Evolutionary conservation across 2,797 vertebrate species (phyloP), one percentile per base, ranked within the genome.

Genomic region (Labeo calbasu): DNA sequence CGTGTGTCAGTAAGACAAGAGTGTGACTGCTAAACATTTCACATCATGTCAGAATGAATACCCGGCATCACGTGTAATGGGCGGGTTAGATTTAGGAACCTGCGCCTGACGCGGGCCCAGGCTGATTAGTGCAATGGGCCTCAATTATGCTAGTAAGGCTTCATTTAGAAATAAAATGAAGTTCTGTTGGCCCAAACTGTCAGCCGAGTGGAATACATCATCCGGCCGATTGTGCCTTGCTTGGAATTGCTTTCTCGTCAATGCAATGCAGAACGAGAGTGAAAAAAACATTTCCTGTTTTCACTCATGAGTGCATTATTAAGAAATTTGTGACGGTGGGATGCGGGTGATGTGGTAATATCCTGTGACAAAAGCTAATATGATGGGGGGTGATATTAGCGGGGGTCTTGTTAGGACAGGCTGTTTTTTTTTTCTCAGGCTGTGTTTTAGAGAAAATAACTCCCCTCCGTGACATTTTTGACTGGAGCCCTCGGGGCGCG

Each of bases 401-500:
- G 59, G 66, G 79, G 59, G 59, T 82, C 85, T 86, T 86, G 85
- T 88, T 85, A 86, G 85, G 86, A 79, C 55, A 72, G 84, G 79
- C 90, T 92, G 89, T 92, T 93, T 92, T 68, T 93, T 65, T 94
- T 93, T 76, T 93, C 90, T 87, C 81, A 7, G 17, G 84, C 79
- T 51, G 68, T 87, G 86, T 85, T 89, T 88, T 88, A 88, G 73
- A 86, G 73, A 84, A 86, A 86, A 89, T 85, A 87, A 85, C 77
- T 86, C 77, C 69, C 79, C 59, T 36, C 85, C 88, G 90, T 94
- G 92, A 95, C 94, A 95, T 94, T 95, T 94, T 91, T 92, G 92
- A 94, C 91, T 77, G 91, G 86, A 90, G 91, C 93, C 94, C 94
- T 88, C 90, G 86, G 93, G 94, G 93, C 93, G 91, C 90, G 79